These are phyloP conservation scores for Toxostoma redivivum DNA, from an alignment of 2,113 vertebrate species.

Conservation along the genomic window DNA sequence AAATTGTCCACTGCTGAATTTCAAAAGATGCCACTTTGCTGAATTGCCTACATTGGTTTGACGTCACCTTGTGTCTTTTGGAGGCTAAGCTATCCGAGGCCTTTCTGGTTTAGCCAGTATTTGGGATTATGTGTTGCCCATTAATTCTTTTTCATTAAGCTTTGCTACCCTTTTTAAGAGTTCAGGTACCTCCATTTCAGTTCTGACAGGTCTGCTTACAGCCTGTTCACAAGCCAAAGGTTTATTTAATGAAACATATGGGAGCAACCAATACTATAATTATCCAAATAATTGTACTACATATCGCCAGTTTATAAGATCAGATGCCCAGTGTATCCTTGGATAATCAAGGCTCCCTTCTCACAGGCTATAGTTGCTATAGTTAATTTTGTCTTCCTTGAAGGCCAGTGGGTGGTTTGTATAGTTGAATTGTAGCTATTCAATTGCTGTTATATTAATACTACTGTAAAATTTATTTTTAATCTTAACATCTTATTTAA, in stretches of 20 bases:
- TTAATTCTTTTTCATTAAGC: neutral
- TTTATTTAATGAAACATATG: slow-evolving; percentile 14
- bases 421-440: neutral
- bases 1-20: neutral
- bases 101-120: neutral
- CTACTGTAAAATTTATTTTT: neutral
- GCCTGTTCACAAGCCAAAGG: neutral
- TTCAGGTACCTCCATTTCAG: neutral
- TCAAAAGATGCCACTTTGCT: neutral
- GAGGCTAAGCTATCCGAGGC: neutral
- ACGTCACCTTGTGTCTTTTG: neutral
- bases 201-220: neutral
- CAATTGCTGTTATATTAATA: neutral
- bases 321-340: slow-evolving; percentile 20
- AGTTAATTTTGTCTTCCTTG: neutral
- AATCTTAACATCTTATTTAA: neutral
- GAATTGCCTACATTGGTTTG: neutral
- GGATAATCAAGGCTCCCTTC: neutral
- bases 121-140: neutral
- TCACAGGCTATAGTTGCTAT: neutral
- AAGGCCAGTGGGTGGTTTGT: neutral
- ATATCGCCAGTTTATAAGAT: neutral
- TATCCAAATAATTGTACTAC: slow-evolving; percentile 28
- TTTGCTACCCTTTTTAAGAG: neutral
- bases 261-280: neutral